Evolutionary conservation across 2,797 vertebrate genomes (phyloP), one percentile per base, ranked within the genome.

Genomic region (Enteromius viviparus): DNA sequence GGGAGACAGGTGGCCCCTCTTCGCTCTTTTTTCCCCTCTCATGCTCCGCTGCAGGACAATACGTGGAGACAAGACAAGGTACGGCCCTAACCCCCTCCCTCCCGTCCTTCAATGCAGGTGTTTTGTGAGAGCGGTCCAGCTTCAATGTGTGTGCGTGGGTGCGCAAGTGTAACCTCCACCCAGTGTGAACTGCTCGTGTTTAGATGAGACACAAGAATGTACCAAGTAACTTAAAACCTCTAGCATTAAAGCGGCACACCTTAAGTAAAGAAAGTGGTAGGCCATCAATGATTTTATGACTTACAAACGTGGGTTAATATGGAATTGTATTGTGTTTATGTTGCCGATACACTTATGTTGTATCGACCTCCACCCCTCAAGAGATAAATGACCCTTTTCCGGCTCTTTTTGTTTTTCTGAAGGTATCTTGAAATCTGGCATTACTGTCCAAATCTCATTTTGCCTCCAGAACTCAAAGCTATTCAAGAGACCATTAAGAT

Each of bases 1-100:
- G 79, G 83, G 70, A 82, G 86, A 87, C 86, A 85, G 86, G 86
- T 85, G 83, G 80, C 65, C 70, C 51, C 83, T 82, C 70, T 83
- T 72, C 37, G 37, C 34, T 71, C 60, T 60, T 68, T 68, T 80
- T 51, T 19, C 45, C 47, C 69, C 76, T 55, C 69, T 87, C 53
- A 9, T 70, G 71, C 69, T 79, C 62, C 49, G 69, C 53, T 42
- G 80, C 64, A 76, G 76, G 76, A 82, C 76, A 86, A 87, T 80
- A 84, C 11, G 42, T 72, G 78, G 80, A 85, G 80, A 85, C 58
- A 55, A 87, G 83, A 80, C 76, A 79, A 85, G 86, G 81, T 87
- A 82, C 19, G 10, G 55, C 65, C 69, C 60, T 3, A 10, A 3
- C 26, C 77, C 76, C 71, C 55, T 47, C 42, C 9, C 26, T 85